Evolutionary conservation across 2,888 invertebrate genomes (phyloP), one percentile per base, ranked within the genome.

Genomic region (Xestia sexstrigata): DNA sequence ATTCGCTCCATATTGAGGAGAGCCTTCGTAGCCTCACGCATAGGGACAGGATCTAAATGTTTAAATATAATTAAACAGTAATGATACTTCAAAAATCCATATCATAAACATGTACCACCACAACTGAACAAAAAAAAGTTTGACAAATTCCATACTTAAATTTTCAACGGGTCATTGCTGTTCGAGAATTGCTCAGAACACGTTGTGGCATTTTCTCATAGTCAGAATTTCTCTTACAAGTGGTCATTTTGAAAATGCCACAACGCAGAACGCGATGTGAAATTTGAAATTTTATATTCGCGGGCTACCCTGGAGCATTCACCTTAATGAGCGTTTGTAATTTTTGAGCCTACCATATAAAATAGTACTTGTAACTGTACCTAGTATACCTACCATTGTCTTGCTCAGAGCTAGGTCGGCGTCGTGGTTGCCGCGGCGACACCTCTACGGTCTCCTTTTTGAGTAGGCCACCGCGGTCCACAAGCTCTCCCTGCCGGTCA

Each of bases 1-100:
- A 70, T 55, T 23, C 79, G 79, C 45, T 76, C 52, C 35, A 47
- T 17, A 55, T 23, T 79, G 17, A 79, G 70, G 17, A 79, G 26
- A 55, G 23, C 76, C 1, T 76, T 52, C 17, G 52, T 70, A 70
- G 76, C 45, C 13, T 70, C 76, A 45, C 13, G 26, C 9, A 55
- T 23, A 17, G 26, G 26, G 0, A 26, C 23, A 26, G 70, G 23
- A 76, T 45, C 76, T 76, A 63, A 55, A 55, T 26, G 6, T 26
- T 0, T n/a, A 55, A n/a, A 55, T n/a, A 58, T n/a, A n/a, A 55
- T n/a, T 8, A n/a, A n/a, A 8, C 49, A 20, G 2, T 8, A 49
- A 20, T 23, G 49, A 20, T 49, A 20, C n/a, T n/a, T n/a, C n/a
- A n/a, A n/a, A n/a, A n/a, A 52, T 26, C n/a, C 11, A n/a, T 55